Percentiles rank a stretch among this genome's conserved stretches.
Conservation (phyloP, 30 jellyfish, hydroid and myxozoan genomes). For the Cassiopea xamachana region DNA sequence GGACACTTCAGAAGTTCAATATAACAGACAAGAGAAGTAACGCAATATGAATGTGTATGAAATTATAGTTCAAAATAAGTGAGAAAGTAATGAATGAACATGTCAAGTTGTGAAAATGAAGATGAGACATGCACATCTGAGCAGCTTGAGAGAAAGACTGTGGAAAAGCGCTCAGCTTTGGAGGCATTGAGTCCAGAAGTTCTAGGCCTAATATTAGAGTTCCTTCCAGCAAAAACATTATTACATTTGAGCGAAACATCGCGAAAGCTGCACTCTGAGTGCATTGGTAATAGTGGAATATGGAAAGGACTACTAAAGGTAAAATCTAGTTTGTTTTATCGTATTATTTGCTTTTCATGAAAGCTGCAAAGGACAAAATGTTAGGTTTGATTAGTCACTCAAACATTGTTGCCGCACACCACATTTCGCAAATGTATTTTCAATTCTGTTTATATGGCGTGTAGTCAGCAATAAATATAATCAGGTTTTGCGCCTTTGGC, state of each 20-base stretch:
- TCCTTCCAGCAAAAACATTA: conserved; percentile 52
- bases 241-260: conserved; percentile 67
- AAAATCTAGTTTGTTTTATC: neutral
- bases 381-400: no score
- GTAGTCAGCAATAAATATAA: no score
- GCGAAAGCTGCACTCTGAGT: conserved; percentile 60
- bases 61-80: neutral
- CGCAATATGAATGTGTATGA: neutral
- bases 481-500: no score
- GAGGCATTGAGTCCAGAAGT: conserved; percentile 64
- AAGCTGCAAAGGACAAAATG: no score
- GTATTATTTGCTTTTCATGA: neutral
- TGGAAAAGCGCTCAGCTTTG: conserved; percentile 4
- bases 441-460: no score
- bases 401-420: no score
- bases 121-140: neutral
- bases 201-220: conserved; percentile 62
- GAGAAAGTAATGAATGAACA: neutral
- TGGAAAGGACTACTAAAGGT: conserved; percentile 71
- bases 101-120: neutral
- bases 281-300: conserved; percentile 62
- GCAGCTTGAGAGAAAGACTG: neutral
- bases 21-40: neutral
- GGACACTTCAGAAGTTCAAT: neutral
- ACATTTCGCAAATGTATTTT: no score